Base-by-base conservation (phyloP, 2,797 vertebrate genomes). In the Spinus pinus region DNA sequence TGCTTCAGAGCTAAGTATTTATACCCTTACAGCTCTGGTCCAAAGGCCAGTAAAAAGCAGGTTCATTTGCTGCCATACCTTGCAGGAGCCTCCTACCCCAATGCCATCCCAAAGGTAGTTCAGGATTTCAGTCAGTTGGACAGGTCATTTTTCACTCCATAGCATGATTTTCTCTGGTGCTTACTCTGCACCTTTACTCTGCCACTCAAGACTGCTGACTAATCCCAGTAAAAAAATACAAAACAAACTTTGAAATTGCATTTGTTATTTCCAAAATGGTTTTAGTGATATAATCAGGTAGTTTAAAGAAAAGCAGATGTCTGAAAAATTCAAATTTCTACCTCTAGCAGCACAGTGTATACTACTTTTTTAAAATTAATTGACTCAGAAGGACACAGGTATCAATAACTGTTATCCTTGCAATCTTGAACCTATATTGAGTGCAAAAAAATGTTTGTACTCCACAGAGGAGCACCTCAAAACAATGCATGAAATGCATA, bases 71-170 rank as follows among this genome's bases (percentile, higher is more conserved):
- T 17, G 16, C 27, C 33, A 22, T 57, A 60, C 6, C n/a, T 42
- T 56, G 23, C 12, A 3, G 8, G 20, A 69, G 23, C 30, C 67
- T 69, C 27, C 24, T 46, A 11, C 8, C 39, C 49, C 54, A 49
- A 7, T 65, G 56, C 17, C 9, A 31, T 27, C 14, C 20, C 31
- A 6, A 67, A 33, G 17, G 23, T 28, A 61, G 14, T 22, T 47
- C 8, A 27, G 57, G 19, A 71, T 57, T 65, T 71, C 56, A 50
- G 33, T 6, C 0, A 0, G 2, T 8, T 53, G 54, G 39, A 18
- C 24, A 47, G 14, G 6, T 37, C 37, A 51, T 33, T 37, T 61
- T 56, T 78, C 21, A 27, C 16, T 25, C 10, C 18, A 18, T 9
- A 17, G 25, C 28, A 72, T 0, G 0, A 5, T 57, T 86, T 86